Evolutionary conservation across 2,113 vertebrate genomes (phyloP), one percentile per base, ranked within the genome.

Genomic region (Sphaerodactylus townsendi): DNA sequence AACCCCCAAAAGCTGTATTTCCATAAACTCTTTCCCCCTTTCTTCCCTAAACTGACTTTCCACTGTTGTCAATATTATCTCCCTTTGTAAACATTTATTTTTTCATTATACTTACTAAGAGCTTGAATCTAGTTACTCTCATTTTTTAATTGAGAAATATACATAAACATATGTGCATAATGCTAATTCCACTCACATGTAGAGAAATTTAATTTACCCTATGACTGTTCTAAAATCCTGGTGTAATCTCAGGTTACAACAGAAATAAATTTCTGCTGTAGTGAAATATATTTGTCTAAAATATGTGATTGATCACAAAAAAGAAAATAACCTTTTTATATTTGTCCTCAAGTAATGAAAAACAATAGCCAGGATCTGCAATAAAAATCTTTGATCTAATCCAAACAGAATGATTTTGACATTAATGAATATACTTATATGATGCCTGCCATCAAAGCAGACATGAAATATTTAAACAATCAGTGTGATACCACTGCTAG

Each of bases 321-420:
- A 69, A 62, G 59, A 7, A 80, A 84, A 80, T 79, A 68, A 8
- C n/a, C 35, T 13, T 64, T 80, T 0, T 44, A 41, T 41, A 35
- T 73, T 90, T 89, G 68, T 74, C 10, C 87, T 75, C 28, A 44
- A 76, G 14, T 46, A 80, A 81, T 83, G n/a, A 69, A 37, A 82
- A 83, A 79, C 10, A 81, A 68, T 69, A 80, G n/a, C 13, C 70
- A 72, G 56, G 39, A 87, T 75, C 5, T 75, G n/a, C 35, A 39
- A 80, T 72, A 79, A 35, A 56, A 39, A 75, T 91, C 81, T 78
- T 89, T 89, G 65, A 88, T 83, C 37, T 87, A 10, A 89, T 72
- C 23, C 73, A 41, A 87, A 74, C 44, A 82, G n/a, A 87, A 87
- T 68, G 25, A 81, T 73, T 37, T 37, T 70, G 84, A 86, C 56